Evolutionary conservation across 1,140 invertebrate genomes (phyloP), one percentile per base, ranked within the genome.

Genomic region (Zaprionus nigranus): DNA sequence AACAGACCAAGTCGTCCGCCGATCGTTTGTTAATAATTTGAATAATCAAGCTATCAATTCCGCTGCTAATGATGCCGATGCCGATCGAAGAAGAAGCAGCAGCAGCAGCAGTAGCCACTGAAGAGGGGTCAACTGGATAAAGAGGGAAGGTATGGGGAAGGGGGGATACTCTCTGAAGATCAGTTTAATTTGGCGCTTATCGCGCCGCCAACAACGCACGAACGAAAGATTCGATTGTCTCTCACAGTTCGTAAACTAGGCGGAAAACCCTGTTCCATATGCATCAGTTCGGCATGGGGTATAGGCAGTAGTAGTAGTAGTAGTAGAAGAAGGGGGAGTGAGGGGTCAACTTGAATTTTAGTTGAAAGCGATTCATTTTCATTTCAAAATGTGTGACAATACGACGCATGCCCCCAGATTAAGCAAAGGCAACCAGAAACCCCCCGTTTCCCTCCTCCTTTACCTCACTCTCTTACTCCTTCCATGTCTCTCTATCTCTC

Each of bases 31-130:
- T 88, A 90, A 86, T 90, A 81, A 92, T 92, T 92, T 92, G 81
- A 92, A 92, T 92, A 92, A 92, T 92, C 90, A 92, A 92, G 90
- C 90, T 90, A 92, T 92, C 86, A 92, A 92, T 92, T 92, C 81
- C 77, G 70, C 65, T 82, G 90, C 90, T 92, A 92, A 92, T 92
- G 90, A 92, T 92, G 80, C 78, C 78, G 79, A 90, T 7, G 40
- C 69, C 80, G 77, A 87, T 83, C 62, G 77, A 63, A 28, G 69
- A 56, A 67, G 83, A 66, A 80, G 81, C 54, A 68, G 63, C 36
- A 36, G 63, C 36, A 36, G 49, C 36, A 43, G 70, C 13, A 30
- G 57, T 12, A 22, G 20, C 24, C n/a, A 34, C 30, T 11, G 51
- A 3, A 17, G 28, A 36, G 43, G 28, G 17, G 28, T 54, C 26